Evolutionary conservation across 1,140 invertebrate genomes (phyloP), one percentile per base, ranked within the genome.

Genomic region (Plectrocnemia conspersa): DNA sequence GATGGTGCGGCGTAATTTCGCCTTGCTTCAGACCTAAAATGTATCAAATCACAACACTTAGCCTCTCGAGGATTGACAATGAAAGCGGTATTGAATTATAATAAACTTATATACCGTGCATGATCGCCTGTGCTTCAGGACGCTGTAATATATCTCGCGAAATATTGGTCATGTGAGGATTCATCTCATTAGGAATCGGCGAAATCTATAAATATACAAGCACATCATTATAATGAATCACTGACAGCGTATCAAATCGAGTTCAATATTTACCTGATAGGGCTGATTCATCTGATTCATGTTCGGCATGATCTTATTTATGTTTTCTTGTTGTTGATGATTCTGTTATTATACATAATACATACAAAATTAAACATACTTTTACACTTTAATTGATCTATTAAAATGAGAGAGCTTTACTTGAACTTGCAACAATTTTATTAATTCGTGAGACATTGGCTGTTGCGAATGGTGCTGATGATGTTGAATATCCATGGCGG

Each of bases 61-160:
- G n/a, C n/a, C n/a, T n/a, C n/a, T n/a, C n/a, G n/a, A n/a, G n/a
- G n/a, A n/a, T n/a, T n/a, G n/a, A n/a, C n/a, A n/a, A n/a, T n/a
- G n/a, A n/a, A n/a, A n/a, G n/a, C n/a, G n/a, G n/a, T n/a, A n/a
- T n/a, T n/a, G n/a, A n/a, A n/a, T n/a, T n/a, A n/a, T n/a, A n/a
- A n/a, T n/a, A n/a, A n/a, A n/a, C n/a, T n/a, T 25, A 36, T 18
- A 11, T 66, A 78, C 85, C 83, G 67, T 82, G 80, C 63, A 87
- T 78, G 27, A 87, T 84, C 29, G 82, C 82, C 66, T 84, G 81
- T 4, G 85, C 84, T 69, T 88, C 86, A 0, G 84, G 83, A 58
- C 84, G 67, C 64, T 82, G 82, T 24, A 87, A 63, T 38, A 87
- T 68, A 52, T 86, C 84, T 25, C 79, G 70, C 9, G 68, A 70